Conservation (phyloP, 2,888 invertebrate genomes). For the Ecliptopera silaceata region DNA sequence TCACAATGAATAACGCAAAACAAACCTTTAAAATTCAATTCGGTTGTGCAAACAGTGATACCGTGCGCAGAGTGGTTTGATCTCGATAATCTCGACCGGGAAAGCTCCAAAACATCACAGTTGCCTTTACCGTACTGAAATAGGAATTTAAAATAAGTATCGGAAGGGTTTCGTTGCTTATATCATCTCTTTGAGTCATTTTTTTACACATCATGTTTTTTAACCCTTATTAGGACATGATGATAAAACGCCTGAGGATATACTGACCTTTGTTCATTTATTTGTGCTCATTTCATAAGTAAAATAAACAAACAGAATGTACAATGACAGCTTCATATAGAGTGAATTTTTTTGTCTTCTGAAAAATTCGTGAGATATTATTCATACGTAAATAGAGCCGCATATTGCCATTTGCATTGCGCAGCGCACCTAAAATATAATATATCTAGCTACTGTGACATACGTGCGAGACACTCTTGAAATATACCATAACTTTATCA, state of each 20-base stretch:
- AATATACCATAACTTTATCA: slow-evolving; percentile 8
- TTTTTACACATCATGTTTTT: no score
- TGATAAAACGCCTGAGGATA: no score
- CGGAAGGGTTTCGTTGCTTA: background rate
- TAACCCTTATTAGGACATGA: no score
- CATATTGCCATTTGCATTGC: background rate
- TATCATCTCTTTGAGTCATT: slow-evolving; percentile 2
- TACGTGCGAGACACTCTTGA: no score
- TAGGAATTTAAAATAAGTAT: slow-evolving; percentile 7
- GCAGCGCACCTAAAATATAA: background rate
- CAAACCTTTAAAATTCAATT: slow-evolving; percentile 34
- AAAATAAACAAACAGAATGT: no score
- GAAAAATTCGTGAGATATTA: background rate
- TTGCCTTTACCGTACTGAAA: slow-evolving; percentile 7
- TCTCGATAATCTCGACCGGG: slow-evolving; percentile 5
- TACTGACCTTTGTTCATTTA: no score
- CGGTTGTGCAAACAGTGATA: slow-evolving; percentile 34
- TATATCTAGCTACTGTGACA: background rate
- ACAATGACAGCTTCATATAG: no score
- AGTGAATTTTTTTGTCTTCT: background rate
- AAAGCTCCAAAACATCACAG: slow-evolving; percentile 20
- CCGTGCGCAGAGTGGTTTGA: slow-evolving; percentile 26
- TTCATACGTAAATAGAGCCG: background rate
- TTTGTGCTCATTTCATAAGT: no score
- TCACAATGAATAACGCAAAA: slow-evolving; percentile 20